Base-by-base conservation (phyloP, 2,888 invertebrate species). In the Chloroclysta siterata region DNA sequence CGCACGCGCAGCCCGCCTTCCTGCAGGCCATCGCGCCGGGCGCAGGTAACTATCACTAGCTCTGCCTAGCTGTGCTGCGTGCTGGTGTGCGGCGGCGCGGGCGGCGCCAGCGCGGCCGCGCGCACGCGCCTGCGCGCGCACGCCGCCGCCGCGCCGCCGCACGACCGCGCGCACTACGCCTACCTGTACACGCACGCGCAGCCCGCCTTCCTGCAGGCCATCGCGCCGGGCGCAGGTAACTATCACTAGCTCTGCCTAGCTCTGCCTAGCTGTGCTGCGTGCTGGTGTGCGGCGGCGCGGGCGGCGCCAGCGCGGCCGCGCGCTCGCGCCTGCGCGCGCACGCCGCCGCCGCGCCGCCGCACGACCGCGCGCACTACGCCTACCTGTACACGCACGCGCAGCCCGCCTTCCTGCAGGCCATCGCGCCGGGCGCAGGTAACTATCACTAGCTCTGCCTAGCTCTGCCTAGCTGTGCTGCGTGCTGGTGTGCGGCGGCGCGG, bases 181-280 rank as follows among this genome's bases (percentile, higher is more conserved):
- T 99, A 99, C 82, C 95, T 99, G 65, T 98, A 96, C 80, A 95
- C 96, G 84, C 97, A 97, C 82, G 94, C 94, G 68, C 98, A 99
- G 90, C 94, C 95, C 0, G 96, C 96, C 73, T 98, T 98, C 88
- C 94, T 98, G 22, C 95, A 95, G 69, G 95, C 96, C 97, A 0
- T 93, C 95, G 64, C 64, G 33, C 28, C 90, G 1, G 47, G 47
- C 47, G 47, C 47, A 48, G 63, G 63, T 64, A 50, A 11, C 5
- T 5, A 59, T 29, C 29, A 29, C 29, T n/a, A n/a, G n/a, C n/a
- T n/a, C n/a, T n/a, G n/a, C n/a, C n/a, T n/a, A n/a, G n/a, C n/a
- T n/a, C n/a, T n/a, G n/a, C n/a, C n/a, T n/a, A 14, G 95, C 97
- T 58, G 95, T 98, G 79, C 93, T 98, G 73, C 95, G 98, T 72